These are phyloP conservation scores for Pseudorhiza aurosa DNA, from an alignment of 30 jellyfish, hydroid and myxozoan species.

Conservation along the genomic window DNA sequence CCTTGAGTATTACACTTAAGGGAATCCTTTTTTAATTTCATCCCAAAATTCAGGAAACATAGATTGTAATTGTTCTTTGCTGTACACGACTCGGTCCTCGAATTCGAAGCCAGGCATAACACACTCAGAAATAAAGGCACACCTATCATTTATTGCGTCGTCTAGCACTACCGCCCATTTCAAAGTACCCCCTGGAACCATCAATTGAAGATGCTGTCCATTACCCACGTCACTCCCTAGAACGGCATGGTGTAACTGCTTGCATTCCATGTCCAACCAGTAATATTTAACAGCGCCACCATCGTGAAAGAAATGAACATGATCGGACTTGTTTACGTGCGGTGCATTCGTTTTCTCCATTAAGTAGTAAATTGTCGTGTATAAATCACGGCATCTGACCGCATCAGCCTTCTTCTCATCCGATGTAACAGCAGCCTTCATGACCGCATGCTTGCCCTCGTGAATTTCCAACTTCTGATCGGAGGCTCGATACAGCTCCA, in stretches of 20 bases:
- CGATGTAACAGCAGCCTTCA: background rate
- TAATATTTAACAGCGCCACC: slow-evolving; percentile 46
- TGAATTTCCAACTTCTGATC: slow-evolving; percentile 6
- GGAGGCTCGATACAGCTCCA: slow-evolving; percentile 12
- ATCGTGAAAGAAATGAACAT: slow-evolving; percentile 36
- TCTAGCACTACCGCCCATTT: slow-evolving; percentile 55
- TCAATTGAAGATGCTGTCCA: slow-evolving; percentile 32
- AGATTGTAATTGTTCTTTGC: slow-evolving; percentile 23
- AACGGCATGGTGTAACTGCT: slow-evolving; percentile 13
- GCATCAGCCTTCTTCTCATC: background rate
- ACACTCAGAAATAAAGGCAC: slow-evolving; percentile 38
- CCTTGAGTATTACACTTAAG: too few relatives aligned
- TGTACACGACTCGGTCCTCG: slow-evolving; percentile 28
- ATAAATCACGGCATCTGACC: slow-evolving; percentile 17
- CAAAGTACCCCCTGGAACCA: slow-evolving; percentile 39
- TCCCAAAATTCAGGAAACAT: slow-evolving; percentile 56
- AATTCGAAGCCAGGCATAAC: slow-evolving; percentile 35
- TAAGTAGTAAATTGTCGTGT: slow-evolving; percentile 44
- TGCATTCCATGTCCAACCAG: slow-evolving; percentile 39
- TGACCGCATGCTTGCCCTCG: background rate
- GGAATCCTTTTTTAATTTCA: slow-evolving; percentile 17
- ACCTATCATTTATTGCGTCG: slow-evolving; percentile 26
- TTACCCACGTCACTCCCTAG: slow-evolving; percentile 12
- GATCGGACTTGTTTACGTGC: slow-evolving; percentile 22
- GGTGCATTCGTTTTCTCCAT: slow-evolving; percentile 37